These are phyloP conservation scores for western clawed frog (Xenopus tropicalis) DNA, from an alignment of 2,113 vertebrate species.

Conservation along the genomic window UCB_Xtro_10.0 CM004443.2:114749501-114750000, in stretches of 20 bases:
- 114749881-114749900: slow-evolving; percentile 10
- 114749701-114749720: slow-evolving; percentile 29
- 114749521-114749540: too few species aligned
- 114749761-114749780: slow-evolving; percentile 28
- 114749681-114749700: slow-evolving; percentile 21
- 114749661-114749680: neutral
- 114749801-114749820: slow-evolving; percentile 32
- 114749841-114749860: slow-evolving; percentile 10
- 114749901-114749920: slow-evolving; percentile 5
- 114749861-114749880: slow-evolving; percentile 2
- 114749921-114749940: neutral
- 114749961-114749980: too few species aligned
- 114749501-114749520: too few species aligned
- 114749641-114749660: too few species aligned
- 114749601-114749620: too few species aligned
- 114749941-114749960: too few species aligned
- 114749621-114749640: too few species aligned
- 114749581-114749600: too few species aligned
- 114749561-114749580: too few species aligned
- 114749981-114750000: too few species aligned
- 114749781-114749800: slow-evolving; percentile 19
- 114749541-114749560: too few species aligned
- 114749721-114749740: slow-evolving; percentile 33
- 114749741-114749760: slow-evolving; percentile 11
- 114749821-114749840: slow-evolving; percentile 18